A percentile compares a stretch with the other conserved stretches of the same genome.
phyloP scores from a whole-genome alignment of 2,113 vertebrate species.

The Myotis davidii region DNA sequence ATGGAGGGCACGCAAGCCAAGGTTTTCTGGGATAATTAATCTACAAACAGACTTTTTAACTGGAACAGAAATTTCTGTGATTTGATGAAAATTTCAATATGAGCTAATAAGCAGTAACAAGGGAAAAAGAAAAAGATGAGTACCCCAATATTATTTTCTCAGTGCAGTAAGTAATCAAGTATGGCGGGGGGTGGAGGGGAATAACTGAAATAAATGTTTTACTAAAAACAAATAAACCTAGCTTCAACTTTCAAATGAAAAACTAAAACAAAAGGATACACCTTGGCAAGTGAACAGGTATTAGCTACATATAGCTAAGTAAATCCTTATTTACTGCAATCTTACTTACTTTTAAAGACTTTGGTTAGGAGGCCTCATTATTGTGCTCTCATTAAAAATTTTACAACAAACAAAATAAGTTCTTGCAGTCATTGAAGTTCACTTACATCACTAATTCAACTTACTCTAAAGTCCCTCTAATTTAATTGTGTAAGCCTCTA shows the following conservation, averaged over 20 bases:
- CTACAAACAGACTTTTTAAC: background rate
- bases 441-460: background rate
- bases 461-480: slow-evolving; percentile 11
- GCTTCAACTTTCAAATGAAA: slow-evolving; percentile 6
- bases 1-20: background rate
- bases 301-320: background rate
- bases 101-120: background rate
- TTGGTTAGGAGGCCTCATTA: background rate
- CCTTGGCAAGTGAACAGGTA: background rate
- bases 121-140: background rate
- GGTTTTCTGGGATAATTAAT: background rate
- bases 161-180: background rate
- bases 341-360: background rate
- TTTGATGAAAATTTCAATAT: slow-evolving; percentile 18
- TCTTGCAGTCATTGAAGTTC: background rate
- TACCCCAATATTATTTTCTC: background rate
- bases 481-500: background rate
- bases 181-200: background rate
- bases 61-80: slow-evolving; percentile 5
- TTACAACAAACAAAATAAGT: background rate
- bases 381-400: background rate
- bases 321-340: background rate
- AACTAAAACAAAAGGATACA: background rate
- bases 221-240: background rate
- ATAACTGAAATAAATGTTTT: background rate